These are phyloP conservation scores for Lasiurus borealis DNA, from an alignment of 2,113 vertebrate genomes.

Conservation along the genomic window DNA sequence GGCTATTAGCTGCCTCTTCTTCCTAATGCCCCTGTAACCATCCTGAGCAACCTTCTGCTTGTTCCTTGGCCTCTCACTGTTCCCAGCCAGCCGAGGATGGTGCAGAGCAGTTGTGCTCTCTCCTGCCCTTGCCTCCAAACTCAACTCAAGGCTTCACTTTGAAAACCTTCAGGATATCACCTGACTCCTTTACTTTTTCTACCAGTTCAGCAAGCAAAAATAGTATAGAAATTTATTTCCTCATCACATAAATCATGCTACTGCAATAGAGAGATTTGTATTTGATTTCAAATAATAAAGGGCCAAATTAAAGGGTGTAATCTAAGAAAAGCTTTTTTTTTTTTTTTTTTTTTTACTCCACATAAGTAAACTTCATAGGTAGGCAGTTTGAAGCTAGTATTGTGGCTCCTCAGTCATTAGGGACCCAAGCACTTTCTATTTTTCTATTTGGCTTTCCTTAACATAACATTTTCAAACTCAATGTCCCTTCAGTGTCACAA, in stretches of 20 bases:
- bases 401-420: not conserved
- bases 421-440: not conserved
- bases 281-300: not conserved
- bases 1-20: not conserved
- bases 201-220: constrained; percentile 13
- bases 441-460: constrained; percentile 25
- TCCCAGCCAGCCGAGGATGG: not conserved
- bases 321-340: not conserved
- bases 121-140: not conserved
- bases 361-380: not conserved
- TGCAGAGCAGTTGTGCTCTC: not conserved
- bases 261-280: not conserved
- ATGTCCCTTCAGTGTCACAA: no score
- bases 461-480: not conserved
- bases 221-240: not conserved
- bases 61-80: not conserved
- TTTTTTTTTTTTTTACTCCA: not conserved
- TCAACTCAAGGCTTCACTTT: no score
- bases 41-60: not conserved
- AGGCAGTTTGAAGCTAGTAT: not conserved
- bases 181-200: not conserved
- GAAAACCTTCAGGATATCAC: constrained; percentile 8
- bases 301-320: no score
- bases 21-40: not conserved
- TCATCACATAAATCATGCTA: not conserved